Evolutionary conservation across 2,797 vertebrate genomes (phyloP), one percentile per base, ranked within the genome.

Genomic region (Coendou prehensilis): DNA sequence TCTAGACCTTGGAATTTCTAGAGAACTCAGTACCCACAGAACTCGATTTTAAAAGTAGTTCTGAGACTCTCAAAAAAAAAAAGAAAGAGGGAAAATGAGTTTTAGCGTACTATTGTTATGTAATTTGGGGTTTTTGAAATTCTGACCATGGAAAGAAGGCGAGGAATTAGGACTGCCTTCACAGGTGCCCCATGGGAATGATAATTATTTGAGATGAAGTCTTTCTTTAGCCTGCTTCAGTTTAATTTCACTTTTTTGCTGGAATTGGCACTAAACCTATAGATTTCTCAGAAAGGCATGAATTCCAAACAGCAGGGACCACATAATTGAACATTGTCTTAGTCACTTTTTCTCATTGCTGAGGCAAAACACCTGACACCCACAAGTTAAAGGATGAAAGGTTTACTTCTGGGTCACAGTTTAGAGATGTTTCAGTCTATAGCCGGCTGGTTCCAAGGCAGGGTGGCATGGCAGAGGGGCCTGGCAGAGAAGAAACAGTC

Each of bases 21-120:
- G 47, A 56, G 54, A 30, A 92, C 33, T 93, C 4, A 67, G 37
- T 69, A 69, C 11, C 80, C 78, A 2, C 76, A 30, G 26, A 47
- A 57, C 45, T 87, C 59, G 50, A n/a, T 76, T 89, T 92, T 80
- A 52, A 86, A 93, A 88, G 47, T 86, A 57, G 23, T 69, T 83
- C 82, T 84, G 41, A 75, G 71, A 47, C 41, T 45, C 9, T n/a
- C 6, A 20, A 18, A 37, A 26, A 18, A 37, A 26, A 45, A 71
- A 71, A 67, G 17, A 45, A 45, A 26, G 71, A 20, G 1, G 26
- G 26, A 18, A 45, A 78, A 28, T 75, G 41, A 61, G n/a, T 80
- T 89, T 73, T 52, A 57, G 85, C 71, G 57, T 85, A 89, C 33
- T 79, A 9, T n/a, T 73, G 5, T 88, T 64, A 64, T 59, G 13